These are phyloP conservation scores for Bombyx mandarina DNA, from an alignment of 1,140 invertebrate species.

Conservation along the genomic window DNA sequence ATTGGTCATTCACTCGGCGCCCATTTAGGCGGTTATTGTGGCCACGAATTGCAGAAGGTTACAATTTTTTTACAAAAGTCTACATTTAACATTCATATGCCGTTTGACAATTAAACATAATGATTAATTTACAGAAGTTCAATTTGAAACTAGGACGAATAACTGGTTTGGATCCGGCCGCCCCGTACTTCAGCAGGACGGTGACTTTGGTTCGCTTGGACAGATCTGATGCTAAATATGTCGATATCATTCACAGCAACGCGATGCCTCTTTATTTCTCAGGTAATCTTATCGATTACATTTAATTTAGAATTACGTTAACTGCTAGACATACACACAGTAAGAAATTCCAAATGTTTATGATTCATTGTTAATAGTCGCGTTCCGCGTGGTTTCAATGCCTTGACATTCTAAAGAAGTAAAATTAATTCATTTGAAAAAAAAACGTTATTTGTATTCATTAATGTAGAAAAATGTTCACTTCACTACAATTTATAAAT, in stretches of 20 bases:
- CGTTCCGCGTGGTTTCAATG: too few relatives aligned
- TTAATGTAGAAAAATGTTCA: too few relatives aligned
- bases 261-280: conserved; percentile 84
- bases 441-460: too few relatives aligned
- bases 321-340: too few relatives aligned
- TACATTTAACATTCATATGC: background rate
- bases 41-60: conserved; percentile 77
- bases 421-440: too few relatives aligned
- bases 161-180: conserved; percentile 90
- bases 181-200: conserved; percentile 91
- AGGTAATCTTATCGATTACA: conserved; percentile 49
- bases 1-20: conserved; percentile 93
- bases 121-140: conserved; percentile 67
- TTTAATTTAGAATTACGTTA: background rate
- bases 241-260: conserved; percentile 92
- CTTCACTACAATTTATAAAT: too few relatives aligned
- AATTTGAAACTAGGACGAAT: conserved; percentile 77
- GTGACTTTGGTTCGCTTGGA: conserved; percentile 87
- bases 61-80: background rate
- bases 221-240: conserved; percentile 86
- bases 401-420: too few relatives aligned
- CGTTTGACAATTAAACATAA: background rate
- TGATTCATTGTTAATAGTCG: too few relatives aligned
- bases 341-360: too few relatives aligned
- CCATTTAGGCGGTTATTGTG: conserved; percentile 88